phyloP scores from a whole-genome alignment of 2,888 invertebrate species.

The Craniophora ligustri region DNA sequence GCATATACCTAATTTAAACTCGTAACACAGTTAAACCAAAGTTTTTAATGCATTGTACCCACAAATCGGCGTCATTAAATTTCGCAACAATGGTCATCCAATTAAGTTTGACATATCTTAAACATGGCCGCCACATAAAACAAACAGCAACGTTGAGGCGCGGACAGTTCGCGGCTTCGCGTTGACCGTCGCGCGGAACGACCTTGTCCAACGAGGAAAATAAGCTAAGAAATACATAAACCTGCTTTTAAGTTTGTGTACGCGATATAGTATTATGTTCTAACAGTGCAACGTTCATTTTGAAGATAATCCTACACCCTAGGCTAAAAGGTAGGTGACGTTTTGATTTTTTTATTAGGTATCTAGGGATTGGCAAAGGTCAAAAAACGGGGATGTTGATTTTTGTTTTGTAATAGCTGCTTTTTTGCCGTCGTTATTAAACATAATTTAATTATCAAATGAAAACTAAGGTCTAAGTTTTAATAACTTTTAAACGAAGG shows the following conservation, averaged over 20 bases:
- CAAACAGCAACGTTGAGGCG: constrained; percentile 1
- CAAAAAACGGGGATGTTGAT: background rate
- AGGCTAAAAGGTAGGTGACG: constrained; percentile 34
- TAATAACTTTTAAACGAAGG: no score
- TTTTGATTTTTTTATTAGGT: constrained; percentile 1
- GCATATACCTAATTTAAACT: no score
- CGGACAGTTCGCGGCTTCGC: constrained; percentile 44
- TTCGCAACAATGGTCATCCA: background rate
- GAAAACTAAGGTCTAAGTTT: no score
- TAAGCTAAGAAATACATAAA: constrained; percentile 31
- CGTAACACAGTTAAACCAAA: no score
- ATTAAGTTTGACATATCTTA: background rate
- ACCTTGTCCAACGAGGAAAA: constrained; percentile 51
- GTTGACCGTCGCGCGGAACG: constrained; percentile 24
- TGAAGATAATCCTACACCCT: background rate
- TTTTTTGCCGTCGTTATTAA: no score
- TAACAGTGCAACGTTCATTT: constrained; percentile 28
- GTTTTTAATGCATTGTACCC: no score
- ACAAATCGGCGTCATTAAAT: background rate
- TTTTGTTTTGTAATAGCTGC: background rate
- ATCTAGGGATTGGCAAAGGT: no score
- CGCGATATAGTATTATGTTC: constrained; percentile 29
- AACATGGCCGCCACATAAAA: constrained; percentile 36
- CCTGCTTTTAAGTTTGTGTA: constrained; percentile 35
- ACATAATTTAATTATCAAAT: no score